A percentile compares a stretch with the other conserved stretches of the same genome.
Evolutionary conservation across 2,113 vertebrate genomes (phyloP).

Genomic region (Girardinichthys multiradiatus): DNA sequence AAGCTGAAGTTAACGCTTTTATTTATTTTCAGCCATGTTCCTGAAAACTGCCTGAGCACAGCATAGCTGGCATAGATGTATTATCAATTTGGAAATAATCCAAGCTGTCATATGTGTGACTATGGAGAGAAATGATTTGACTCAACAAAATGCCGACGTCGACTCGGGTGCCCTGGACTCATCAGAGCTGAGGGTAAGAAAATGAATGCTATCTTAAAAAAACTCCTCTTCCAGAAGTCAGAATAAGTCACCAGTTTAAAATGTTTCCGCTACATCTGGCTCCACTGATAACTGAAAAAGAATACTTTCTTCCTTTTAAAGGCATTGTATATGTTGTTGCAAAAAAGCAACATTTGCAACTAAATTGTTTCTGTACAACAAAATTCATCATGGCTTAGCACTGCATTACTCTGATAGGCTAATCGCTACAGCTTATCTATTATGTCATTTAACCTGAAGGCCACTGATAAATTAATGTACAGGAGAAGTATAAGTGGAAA

Average conservation of each 20-base stretch:
- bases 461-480: conserved; percentile 3
- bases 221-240: conserved; percentile 20
- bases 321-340: background rate
- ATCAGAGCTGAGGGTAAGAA: conserved; percentile 27
- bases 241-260: conserved; percentile 35
- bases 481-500: background rate
- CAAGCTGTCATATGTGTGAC: conserved; percentile 35
- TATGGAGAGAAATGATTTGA: conserved; percentile 36
- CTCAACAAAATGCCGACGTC: conserved; percentile 50
- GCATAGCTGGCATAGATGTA: conserved; percentile 42
- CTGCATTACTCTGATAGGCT: background rate
- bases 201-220: conserved; percentile 43
- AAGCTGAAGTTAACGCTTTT: conserved; percentile 28
- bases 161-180: conserved; percentile 35
- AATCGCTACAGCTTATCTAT: background rate
- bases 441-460: background rate
- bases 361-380: background rate
- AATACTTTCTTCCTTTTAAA: conserved; percentile 7
- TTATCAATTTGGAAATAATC: conserved; percentile 53
- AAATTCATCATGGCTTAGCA: background rate
- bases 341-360: background rate
- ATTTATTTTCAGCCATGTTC: conserved; percentile 33
- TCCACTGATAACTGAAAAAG: conserved; percentile 43
- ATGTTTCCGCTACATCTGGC: conserved; percentile 43
- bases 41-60: conserved; percentile 36